Evolutionary conservation across 2,888 invertebrate species (phyloP).

Genomic region (Leucoptera coffeella): DNA sequence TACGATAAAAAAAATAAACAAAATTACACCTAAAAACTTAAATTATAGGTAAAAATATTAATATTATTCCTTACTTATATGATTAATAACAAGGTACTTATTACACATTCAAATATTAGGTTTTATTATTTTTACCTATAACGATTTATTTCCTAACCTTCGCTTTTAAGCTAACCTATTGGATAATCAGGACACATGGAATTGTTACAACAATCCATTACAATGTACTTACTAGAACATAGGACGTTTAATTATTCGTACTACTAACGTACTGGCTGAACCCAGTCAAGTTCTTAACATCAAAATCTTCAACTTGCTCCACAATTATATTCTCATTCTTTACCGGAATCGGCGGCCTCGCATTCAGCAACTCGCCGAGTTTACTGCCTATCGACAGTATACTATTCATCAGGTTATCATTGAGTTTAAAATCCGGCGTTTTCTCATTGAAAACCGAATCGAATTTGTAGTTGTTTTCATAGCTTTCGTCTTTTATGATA

Average conservation of each 20-base stretch:
- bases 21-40: no score
- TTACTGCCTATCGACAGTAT: slow-evolving; percentile 30
- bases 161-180: no score
- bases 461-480: slow-evolving; percentile 22
- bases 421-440: slow-evolving; percentile 15
- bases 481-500: slow-evolving; percentile 34
- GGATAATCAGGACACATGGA: neutral
- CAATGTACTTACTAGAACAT: neutral
- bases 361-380: slow-evolving; percentile 28
- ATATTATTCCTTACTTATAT: no score
- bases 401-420: no score
- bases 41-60: no score
- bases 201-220: no score
- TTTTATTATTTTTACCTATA: no score
- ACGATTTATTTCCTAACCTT: no score
- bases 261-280: slow-evolving; percentile 37
- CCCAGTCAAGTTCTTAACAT: slow-evolving; percentile 26
- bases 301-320: slow-evolving; percentile 34
- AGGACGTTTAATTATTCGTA: neutral
- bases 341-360: slow-evolving; percentile 29
- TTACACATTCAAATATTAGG: no score
- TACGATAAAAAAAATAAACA: no score
- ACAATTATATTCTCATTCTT: slow-evolving; percentile 32
- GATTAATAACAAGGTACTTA: no score
- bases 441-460: slow-evolving; percentile 15